These are phyloP conservation scores for Cliona cf. orientalis DNA, from an alignment of 37 sponge, comb jelly and placozoan genomes.

Conservation along the genomic window DNA sequence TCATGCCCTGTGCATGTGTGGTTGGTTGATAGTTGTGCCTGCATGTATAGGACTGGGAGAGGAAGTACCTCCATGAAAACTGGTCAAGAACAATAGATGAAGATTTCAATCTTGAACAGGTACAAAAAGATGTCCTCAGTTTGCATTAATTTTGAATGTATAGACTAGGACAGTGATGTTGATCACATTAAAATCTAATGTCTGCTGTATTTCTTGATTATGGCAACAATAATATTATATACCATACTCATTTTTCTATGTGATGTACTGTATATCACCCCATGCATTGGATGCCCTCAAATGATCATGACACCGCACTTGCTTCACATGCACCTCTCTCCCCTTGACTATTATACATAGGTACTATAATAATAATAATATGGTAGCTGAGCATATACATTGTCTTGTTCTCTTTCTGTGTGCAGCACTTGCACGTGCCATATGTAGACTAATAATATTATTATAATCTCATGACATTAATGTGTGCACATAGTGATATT, in stretches of 20 bases:
- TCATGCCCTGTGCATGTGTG: neutral
- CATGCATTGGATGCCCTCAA: too few relatives aligned
- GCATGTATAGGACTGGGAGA: constrained; percentile 78
- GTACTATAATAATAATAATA: too few relatives aligned
- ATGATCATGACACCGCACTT: too few relatives aligned
- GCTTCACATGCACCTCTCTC: too few relatives aligned
- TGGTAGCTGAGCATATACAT: too few relatives aligned
- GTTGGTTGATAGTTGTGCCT: neutral
- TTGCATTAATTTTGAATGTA: neutral
- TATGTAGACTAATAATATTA: too few relatives aligned
- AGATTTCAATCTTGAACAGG: constrained; percentile 47
- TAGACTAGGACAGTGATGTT: neutral
- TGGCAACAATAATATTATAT: neutral
- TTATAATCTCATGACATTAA: too few relatives aligned
- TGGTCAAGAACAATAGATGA: constrained; percentile 48
- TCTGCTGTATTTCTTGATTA: neutral
- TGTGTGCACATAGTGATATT: too few relatives aligned
- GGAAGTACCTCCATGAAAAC: constrained; percentile 80
- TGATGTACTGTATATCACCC: neutral
- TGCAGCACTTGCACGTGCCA: too few relatives aligned
- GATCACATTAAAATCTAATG: neutral
- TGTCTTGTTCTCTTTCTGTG: too few relatives aligned
- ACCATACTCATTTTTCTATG: neutral
- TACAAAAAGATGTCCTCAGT: neutral
- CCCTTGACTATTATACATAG: too few relatives aligned